These are phyloP conservation scores for Sarcophilus harrisii DNA, from an alignment of 2,797 vertebrate genomes.

Conservation along the genomic window DNA sequence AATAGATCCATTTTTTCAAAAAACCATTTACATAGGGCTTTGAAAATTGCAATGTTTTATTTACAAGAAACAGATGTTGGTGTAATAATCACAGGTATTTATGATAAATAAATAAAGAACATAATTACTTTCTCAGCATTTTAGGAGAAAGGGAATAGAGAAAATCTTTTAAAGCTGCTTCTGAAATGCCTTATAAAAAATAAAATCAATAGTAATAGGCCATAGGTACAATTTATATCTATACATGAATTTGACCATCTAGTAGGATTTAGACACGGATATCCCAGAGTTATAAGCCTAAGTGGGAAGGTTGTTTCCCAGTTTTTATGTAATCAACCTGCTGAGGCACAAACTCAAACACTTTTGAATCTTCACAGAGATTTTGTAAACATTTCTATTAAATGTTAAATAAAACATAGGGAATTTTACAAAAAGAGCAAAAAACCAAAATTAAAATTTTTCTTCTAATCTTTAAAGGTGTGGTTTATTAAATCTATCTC, in stretches of 20 bases:
- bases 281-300: constrained; percentile 28
- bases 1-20: constrained; percentile 59
- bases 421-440: too few relatives aligned
- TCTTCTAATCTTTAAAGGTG: too few relatives aligned
- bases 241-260: constrained; percentile 54
- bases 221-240: constrained; percentile 50
- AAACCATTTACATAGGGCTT: too few relatives aligned
- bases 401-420: not conserved
- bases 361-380: constrained; percentile 6
- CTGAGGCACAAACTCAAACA: constrained; percentile 3
- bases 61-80: too few relatives aligned
- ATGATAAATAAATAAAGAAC: constrained; percentile 47
- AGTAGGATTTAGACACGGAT: constrained; percentile 14
- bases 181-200: constrained; percentile 31
- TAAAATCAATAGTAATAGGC: constrained; percentile 44
- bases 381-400: not conserved
- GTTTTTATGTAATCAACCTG: not conserved
- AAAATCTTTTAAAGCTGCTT: constrained; percentile 20
- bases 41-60: too few relatives aligned
- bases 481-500: too few relatives aligned
- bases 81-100: not conserved
- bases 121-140: constrained; percentile 15
- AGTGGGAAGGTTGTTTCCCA: constrained; percentile 5
- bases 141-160: not conserved
- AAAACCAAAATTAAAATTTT: too few relatives aligned